Base-by-base conservation (phyloP, 1,140 invertebrate genomes). In the Caenorhabditis latens region DNA sequence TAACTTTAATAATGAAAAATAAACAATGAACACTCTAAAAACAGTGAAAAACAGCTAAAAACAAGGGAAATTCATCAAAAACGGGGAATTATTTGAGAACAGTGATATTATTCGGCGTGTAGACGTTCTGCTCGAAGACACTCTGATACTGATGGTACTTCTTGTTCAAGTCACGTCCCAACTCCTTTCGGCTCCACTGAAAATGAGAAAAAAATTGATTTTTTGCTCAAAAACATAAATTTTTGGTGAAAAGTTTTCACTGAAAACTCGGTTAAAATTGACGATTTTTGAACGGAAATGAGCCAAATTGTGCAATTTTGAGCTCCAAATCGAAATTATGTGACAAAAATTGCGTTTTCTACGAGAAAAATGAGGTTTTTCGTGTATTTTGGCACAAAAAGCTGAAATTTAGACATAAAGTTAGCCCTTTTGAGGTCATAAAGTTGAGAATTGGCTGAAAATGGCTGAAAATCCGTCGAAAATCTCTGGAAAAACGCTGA, bases 71-170 rank as follows among this genome's bases (percentile, higher is more conserved):
- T n/a, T n/a, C n/a, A 82, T 21, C 19, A 84, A 84, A 84, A 46
- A 58, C 21, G 19, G 0, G n/a, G 32, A 75, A 14, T 57, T 43
- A 85, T 24, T 85, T 85, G 19, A 87, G 24, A 24, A 83, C 55
- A 32, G 63, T 65, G 43, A 58, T 48, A 46, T 91, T 92, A 24
- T 87, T 58, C 14, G 91, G 91, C 83, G 89, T 92, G 83, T 92
- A 92, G 32, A 92, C 91, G 58, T 87, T 92, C 53, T 91, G 86
- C 48, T 90, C 89, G 84, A 90, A 91, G 58, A 92, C 90, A 57
- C 92, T 91, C 83, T 92, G 88, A 57, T 79, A 90, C 8, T 48
- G 3, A 32, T 67, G 57, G 63, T 90, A 91, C 40, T 86, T 85
- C 9, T 57, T 84, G 79, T 85, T 88, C 14, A 91, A 83, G 46